Conservation (phyloP, 2,113 vertebrate species). For the Xenotilapia caudafasciata region DNA sequence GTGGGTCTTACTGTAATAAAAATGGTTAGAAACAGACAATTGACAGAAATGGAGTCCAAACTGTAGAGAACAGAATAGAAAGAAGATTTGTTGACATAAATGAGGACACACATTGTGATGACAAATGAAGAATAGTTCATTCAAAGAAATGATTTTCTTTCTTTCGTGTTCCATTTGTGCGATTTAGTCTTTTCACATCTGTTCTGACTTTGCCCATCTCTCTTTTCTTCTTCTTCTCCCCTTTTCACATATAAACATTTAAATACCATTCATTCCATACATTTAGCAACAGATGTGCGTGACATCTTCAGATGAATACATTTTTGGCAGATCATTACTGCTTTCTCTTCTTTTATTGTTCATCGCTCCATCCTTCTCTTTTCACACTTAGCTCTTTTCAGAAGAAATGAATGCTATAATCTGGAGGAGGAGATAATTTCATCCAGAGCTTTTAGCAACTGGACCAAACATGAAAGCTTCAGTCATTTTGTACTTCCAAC, state of each 20-base stretch:
- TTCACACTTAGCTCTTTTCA: slow-evolving; percentile 26
- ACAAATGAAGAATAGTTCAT: neutral
- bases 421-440: slow-evolving; percentile 34
- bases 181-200: neutral
- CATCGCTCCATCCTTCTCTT: neutral
- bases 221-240: neutral
- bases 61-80: neutral
- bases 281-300: neutral
- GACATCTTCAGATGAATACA: neutral
- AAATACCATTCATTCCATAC: neutral
- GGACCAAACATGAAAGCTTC: slow-evolving; percentile 39
- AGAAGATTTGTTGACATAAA: neutral
- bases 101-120: neutral
- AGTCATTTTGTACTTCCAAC: neutral
- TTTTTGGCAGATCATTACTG: neutral
- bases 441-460: slow-evolving; percentile 42
- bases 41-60: neutral
- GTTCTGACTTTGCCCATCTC: neutral
- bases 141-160: neutral
- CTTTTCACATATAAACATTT: neutral
- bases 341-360: neutral
- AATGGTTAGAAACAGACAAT: neutral
- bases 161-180: neutral
- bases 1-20: neutral
- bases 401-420: slow-evolving; percentile 53